phyloP scores from a whole-genome alignment of 2,113 vertebrate genomes.

The Syngnathus typhle region DNA sequence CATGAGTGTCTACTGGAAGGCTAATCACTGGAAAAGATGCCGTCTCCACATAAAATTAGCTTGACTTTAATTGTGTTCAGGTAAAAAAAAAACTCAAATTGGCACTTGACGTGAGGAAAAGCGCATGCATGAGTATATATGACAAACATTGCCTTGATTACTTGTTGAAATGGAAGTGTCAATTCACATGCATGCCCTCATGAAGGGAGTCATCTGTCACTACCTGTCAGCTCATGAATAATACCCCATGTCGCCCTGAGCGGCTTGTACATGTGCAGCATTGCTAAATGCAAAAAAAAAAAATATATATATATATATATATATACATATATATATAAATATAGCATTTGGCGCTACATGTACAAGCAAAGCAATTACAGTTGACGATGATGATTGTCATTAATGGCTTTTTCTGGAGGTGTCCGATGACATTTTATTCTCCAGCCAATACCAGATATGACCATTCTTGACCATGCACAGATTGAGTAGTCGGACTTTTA shows the following conservation, averaged over 20 bases:
- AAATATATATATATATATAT: too few relatives aligned
- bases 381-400: too few relatives aligned
- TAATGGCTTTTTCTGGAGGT: too few relatives aligned
- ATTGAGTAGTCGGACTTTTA: too few relatives aligned
- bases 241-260: slow-evolving; percentile 40
- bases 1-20: not conserved
- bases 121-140: not conserved
- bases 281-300: slow-evolving; percentile 9
- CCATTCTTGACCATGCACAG: too few relatives aligned
- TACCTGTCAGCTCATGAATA: slow-evolving; percentile 53
- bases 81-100: not conserved
- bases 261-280: slow-evolving; percentile 28
- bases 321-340: too few relatives aligned
- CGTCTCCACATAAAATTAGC: not conserved
- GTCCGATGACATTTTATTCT: too few relatives aligned
- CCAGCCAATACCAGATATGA: too few relatives aligned
- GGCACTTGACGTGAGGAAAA: not conserved
- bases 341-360: too few relatives aligned
- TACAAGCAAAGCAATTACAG: too few relatives aligned
- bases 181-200: slow-evolving; percentile 12
- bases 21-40: not conserved
- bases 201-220: slow-evolving; percentile 43
- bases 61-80: not conserved
- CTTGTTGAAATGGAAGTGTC: slow-evolving; percentile 8
- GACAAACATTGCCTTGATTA: slow-evolving; percentile 3